These are phyloP conservation scores for Heteropelma amictum DNA, from an alignment of 2,888 invertebrate genomes.

Conservation along the genomic window DNA sequence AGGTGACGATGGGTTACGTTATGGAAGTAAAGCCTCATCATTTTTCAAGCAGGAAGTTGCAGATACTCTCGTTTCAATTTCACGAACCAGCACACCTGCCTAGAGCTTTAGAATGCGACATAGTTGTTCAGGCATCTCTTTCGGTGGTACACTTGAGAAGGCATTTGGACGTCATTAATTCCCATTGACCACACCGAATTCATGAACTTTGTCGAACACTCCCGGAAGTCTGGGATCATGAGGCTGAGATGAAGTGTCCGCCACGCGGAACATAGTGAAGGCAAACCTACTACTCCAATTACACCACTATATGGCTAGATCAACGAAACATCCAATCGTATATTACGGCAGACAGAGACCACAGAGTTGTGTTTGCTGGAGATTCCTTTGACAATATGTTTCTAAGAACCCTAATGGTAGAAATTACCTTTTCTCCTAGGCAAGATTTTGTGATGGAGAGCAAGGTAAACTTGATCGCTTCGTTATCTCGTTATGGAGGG, in stretches of 20 bases:
- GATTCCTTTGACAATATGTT: conserved; percentile 1
- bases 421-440: not conserved
- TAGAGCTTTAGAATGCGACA: conserved; percentile 22
- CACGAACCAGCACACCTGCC: conserved; percentile 1
- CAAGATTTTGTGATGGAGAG: not conserved
- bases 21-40: conserved; percentile 56
- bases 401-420: not conserved
- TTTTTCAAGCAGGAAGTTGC: conserved; percentile 56
- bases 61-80: conserved; percentile 17
- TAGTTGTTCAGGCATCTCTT: conserved; percentile 39
- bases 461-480: too few relatives aligned
- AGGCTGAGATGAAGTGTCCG: not conserved
- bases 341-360: conserved; percentile 17
- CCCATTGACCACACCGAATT: conserved; percentile 47
- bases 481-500: too few relatives aligned
- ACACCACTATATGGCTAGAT: conserved; percentile 24
- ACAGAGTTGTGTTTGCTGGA: not conserved
- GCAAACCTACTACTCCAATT: conserved; percentile 14
- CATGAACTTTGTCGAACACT: conserved; percentile 36
- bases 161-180: conserved; percentile 62
- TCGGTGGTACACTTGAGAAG: conserved; percentile 58
- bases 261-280: not conserved
- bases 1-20: conserved; percentile 57
- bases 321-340: conserved; percentile 33
- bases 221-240: conserved; percentile 14